Conservation (phyloP, 2,797 vertebrate species). For the Gymnopithys bicolor region DNA sequence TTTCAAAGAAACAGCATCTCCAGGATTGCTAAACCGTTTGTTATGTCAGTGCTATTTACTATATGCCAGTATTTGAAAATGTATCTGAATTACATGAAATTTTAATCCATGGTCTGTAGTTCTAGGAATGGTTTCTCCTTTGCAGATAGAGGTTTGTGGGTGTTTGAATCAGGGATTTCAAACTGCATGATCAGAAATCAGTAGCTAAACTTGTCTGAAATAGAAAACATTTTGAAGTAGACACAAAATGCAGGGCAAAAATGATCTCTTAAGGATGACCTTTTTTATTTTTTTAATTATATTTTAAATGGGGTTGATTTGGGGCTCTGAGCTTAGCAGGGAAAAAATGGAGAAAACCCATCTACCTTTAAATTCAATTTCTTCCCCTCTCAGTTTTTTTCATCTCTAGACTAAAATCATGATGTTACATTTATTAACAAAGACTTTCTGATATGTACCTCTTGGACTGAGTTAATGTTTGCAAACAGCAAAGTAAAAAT, state of each 20-base stretch:
- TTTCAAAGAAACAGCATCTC: not conserved
- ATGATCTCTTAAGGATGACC: not conserved
- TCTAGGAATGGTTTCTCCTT: not conserved
- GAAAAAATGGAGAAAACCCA: fast-evolving
- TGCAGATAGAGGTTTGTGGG: not conserved
- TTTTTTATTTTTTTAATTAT: not conserved
- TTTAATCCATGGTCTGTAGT: not conserved
- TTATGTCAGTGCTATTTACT: not conserved
- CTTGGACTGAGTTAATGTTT: not conserved
- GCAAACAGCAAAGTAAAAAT: not conserved
- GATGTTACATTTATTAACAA: not conserved
- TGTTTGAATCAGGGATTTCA: not conserved
- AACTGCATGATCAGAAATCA: not conserved
- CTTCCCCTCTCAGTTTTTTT: fast-evolving
- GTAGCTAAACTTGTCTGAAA: not conserved
- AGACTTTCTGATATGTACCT: not conserved
- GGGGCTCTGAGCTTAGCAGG: not conserved
- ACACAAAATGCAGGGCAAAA: not conserved
- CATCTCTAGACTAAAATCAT: not conserved
- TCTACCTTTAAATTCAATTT: not conserved
- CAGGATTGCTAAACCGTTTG: not conserved
- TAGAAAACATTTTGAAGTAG: not conserved
- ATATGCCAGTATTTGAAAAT: not conserved
- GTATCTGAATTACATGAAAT: not conserved
- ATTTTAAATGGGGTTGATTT: not conserved